Percentiles rank a stretch among this genome's conserved stretches.
phyloP scores from a whole-genome alignment of 1,140 invertebrate species.

The Thalassaphorura encarpata region DNA sequence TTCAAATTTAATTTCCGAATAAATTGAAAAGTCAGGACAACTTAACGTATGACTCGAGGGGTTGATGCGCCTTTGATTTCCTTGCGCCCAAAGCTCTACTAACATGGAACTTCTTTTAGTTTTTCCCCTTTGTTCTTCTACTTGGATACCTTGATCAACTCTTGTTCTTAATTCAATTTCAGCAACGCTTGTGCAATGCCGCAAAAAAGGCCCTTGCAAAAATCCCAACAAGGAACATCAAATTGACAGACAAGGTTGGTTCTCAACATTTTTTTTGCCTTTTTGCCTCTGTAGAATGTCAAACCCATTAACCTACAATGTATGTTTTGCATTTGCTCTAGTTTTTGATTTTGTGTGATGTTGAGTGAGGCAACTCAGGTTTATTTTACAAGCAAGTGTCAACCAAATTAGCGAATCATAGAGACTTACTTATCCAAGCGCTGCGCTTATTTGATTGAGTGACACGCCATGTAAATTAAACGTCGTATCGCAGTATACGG shows the following conservation, averaged over 20 bases:
- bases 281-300: neutral
- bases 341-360: neutral
- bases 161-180: no score
- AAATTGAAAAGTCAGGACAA: neutral
- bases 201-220: conserved; percentile 82
- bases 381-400: no score
- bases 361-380: neutral
- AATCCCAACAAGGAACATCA: conserved; percentile 75
- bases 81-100: neutral
- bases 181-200: conserved; percentile 74
- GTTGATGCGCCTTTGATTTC: no score
- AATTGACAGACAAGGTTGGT: conserved; percentile 67
- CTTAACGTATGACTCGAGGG: neutral
- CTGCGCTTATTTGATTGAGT: no score
- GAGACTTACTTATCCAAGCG: no score
- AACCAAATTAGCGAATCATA: no score
- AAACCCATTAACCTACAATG: neutral
- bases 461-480: no score
- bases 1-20: neutral
- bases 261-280: neutral
- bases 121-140: no score
- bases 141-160: no score
- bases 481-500: no score
- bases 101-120: neutral
- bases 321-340: neutral